Evolutionary conservation across 2,888 invertebrate genomes (phyloP).

Genomic region (Cephalotes varians): DNA sequence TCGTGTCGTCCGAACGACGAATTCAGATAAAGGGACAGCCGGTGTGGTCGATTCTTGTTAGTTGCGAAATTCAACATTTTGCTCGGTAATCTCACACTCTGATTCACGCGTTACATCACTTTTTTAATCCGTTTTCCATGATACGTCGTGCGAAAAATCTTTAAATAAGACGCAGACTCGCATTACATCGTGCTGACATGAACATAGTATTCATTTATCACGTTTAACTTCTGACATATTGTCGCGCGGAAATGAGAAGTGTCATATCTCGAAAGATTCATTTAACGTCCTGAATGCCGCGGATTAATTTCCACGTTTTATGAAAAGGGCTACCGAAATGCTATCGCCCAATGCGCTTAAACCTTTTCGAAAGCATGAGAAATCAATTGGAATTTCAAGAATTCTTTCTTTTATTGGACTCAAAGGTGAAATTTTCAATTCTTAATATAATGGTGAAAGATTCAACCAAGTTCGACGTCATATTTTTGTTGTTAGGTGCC

Average conservation of each 20-base stretch:
- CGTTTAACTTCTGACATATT: constrained; percentile 57
- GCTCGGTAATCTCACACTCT: constrained; percentile 55
- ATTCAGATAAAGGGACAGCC: constrained; percentile 51
- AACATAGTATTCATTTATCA: constrained; percentile 50
- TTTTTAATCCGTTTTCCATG: constrained; percentile 35
- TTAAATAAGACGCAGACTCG: constrained; percentile 44
- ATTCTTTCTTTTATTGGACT: background rate
- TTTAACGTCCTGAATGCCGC: constrained; percentile 24
- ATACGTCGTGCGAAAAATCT: constrained; percentile 14
- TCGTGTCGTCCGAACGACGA: constrained; percentile 5
- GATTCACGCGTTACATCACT: constrained; percentile 67
- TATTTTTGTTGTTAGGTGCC: background rate
- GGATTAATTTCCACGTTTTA: constrained; percentile 38
- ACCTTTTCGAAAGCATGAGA: constrained; percentile 3
- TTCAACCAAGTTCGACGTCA: background rate
- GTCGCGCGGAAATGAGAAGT: constrained; percentile 31
- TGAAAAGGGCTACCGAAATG: background rate
- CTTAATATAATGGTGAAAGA: background rate
- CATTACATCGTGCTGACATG: constrained; percentile 45
- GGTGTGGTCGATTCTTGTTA: constrained; percentile 38
- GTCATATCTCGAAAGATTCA: constrained; percentile 26
- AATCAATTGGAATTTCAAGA: constrained; percentile 8
- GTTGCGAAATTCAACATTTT: constrained; percentile 58
- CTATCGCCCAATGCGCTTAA: background rate
- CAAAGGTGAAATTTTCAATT: background rate